phyloP scores from a whole-genome alignment of 1,140 invertebrate species.

The Nephotettix cincticeps region DNA sequence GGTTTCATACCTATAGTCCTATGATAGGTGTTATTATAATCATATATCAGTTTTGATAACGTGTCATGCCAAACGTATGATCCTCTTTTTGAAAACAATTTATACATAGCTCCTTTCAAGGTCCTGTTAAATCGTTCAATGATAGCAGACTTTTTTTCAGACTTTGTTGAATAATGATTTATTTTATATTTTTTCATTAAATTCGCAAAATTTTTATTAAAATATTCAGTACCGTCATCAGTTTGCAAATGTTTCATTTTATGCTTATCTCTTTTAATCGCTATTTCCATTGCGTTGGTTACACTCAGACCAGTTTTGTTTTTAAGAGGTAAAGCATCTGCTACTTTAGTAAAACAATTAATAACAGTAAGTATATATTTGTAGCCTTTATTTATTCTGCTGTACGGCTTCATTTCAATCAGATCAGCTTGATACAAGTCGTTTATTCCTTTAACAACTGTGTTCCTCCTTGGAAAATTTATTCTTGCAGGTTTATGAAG shows the following conservation, averaged over 20 bases:
- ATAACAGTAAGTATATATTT: slow-evolving; percentile 51
- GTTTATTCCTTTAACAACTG: slow-evolving; percentile 25
- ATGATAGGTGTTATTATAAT: slow-evolving; percentile 50
- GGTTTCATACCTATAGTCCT: slow-evolving; percentile 48
- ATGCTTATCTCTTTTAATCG: slow-evolving; percentile 19
- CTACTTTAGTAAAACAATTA: slow-evolving; percentile 51
- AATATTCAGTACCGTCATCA: too few species aligned
- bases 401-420: slow-evolving; percentile 42
- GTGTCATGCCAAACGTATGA: slow-evolving; percentile 42
- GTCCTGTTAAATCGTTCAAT: slow-evolving; percentile 52
- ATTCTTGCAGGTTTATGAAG: slow-evolving; percentile 35
- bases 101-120: slow-evolving; percentile 50
- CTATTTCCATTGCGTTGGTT: slow-evolving; percentile 37
- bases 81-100: slow-evolving; percentile 41
- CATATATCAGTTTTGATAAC: slow-evolving; percentile 44
- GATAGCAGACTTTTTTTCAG: slow-evolving; percentile 48
- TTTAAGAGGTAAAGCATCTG: slow-evolving; percentile 50
- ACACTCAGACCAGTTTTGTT: slow-evolving; percentile 46
- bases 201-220: too few species aligned
- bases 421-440: slow-evolving; percentile 36
- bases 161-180: slow-evolving; percentile 49
- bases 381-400: slow-evolving; percentile 45
- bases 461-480: slow-evolving; percentile 31
- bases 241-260: too few species aligned
- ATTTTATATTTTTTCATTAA: slow-evolving; percentile 46